These are phyloP conservation scores for Linnaemya vulpina DNA, from an alignment of 2,888 invertebrate genomes.

Conservation along the genomic window DNA sequence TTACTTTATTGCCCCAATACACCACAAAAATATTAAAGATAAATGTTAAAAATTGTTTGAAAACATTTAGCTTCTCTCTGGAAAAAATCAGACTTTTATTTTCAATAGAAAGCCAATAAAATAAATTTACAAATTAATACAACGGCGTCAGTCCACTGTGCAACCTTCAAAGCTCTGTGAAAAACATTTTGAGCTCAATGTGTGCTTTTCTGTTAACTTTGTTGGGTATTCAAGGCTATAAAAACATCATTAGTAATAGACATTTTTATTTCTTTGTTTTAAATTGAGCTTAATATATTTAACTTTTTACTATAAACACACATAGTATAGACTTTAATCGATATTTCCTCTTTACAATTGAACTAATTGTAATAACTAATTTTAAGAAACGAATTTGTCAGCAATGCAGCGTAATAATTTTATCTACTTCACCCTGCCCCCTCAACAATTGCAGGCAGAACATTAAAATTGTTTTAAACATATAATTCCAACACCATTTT, in stretches of 20 bases:
- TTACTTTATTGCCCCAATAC: constrained; percentile 41
- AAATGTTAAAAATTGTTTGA: neutral
- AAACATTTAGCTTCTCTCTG: no score
- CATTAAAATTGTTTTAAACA: constrained; percentile 37
- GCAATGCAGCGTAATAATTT: constrained; percentile 32
- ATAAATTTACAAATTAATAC: no score
- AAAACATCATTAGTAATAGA: neutral
- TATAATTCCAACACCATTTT: constrained; percentile 50
- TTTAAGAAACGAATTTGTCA: constrained; percentile 30
- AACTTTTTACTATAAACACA: constrained; percentile 40
- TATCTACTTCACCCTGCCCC: neutral
- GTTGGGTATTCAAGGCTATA: neutral
- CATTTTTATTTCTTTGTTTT: neutral
- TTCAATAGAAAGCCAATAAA: no score
- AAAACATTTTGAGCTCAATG: neutral
- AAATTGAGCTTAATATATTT: constrained; percentile 62
- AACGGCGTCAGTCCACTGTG: neutral
- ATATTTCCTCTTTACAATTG: constrained; percentile 51
- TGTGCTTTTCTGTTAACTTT: neutral
- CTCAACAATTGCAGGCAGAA: constrained; percentile 52
- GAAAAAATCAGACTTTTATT: no score
- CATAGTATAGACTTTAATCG: constrained; percentile 27
- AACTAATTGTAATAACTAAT: constrained; percentile 50
- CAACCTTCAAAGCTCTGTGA: neutral
- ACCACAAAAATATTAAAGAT: constrained; percentile 41